Percentiles rank a stretch among this genome's conserved stretches.
phyloP scores from a whole-genome alignment of 2,113 vertebrate species.

The Bagarius yarrelli region DNA sequence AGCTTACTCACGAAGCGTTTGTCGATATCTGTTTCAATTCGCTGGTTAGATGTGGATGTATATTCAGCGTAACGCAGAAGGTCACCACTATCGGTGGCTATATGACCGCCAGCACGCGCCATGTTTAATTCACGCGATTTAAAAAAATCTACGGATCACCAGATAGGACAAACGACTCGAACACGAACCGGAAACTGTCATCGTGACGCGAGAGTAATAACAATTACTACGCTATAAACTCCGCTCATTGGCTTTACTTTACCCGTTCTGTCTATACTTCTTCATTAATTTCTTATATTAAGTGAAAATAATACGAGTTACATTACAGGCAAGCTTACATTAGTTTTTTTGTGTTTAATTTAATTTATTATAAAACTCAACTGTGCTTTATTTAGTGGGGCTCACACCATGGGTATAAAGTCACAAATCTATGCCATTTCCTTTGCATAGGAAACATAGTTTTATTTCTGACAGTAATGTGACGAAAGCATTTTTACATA shows the following conservation, averaged over 20 bases:
- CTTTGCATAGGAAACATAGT: neutral
- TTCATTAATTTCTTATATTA: neutral
- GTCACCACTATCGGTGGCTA: constrained; percentile 58
- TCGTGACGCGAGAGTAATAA: no score
- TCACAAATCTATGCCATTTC: neutral
- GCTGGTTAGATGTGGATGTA: constrained; percentile 1
- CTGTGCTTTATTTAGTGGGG: neutral
- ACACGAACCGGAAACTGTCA: neutral
- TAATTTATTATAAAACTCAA: neutral
- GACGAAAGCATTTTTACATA: neutral
- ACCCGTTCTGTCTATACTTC: neutral
- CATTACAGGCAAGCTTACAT: no score
- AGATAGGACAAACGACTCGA: constrained; percentile 19
- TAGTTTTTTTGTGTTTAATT: neutral
- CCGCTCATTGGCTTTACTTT: neutral
- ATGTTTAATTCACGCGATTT: constrained; percentile 53
- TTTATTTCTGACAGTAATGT: neutral
- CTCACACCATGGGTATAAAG: neutral
- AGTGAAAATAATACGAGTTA: neutral
- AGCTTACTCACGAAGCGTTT: constrained; percentile 62
- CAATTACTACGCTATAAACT: no score
- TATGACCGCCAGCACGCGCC: constrained; percentile 48
- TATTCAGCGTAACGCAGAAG: constrained; percentile 66
- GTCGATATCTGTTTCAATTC: constrained; percentile 66
- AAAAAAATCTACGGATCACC: constrained; percentile 22